A percentile compares a stretch with the other conserved stretches of the same genome.
phyloP scores from a whole-genome alignment of 2,113 vertebrate species.

The Onychorhynchus coronatus region DNA sequence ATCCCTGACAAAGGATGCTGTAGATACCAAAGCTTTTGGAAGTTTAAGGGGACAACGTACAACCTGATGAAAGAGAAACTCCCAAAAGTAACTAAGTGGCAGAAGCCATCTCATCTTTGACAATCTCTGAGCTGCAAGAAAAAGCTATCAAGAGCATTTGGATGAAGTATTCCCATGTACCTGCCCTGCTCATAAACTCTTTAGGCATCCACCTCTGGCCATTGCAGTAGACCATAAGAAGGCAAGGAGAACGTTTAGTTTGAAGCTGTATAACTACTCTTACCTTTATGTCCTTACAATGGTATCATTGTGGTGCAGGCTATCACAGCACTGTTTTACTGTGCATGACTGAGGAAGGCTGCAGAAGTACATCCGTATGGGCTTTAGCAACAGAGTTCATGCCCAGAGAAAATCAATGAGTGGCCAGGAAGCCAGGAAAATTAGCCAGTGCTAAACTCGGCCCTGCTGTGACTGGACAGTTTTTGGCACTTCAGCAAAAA shows the following conservation, averaged over 20 bases:
- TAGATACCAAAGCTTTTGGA: background rate
- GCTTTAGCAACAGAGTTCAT: background rate
- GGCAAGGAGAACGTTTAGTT: background rate
- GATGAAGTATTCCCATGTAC: fast-evolving
- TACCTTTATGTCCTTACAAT: background rate
- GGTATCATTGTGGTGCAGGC: background rate
- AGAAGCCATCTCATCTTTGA: background rate
- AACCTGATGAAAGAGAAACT: background rate
- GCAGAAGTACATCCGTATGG: background rate
- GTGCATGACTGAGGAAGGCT: background rate
- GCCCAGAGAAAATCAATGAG: background rate
- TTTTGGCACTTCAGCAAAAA: background rate
- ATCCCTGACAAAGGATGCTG: background rate
- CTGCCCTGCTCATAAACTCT: background rate
- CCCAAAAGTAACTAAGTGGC: background rate
- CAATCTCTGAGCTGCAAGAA: background rate
- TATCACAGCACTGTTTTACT: background rate
- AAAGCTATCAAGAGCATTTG: background rate
- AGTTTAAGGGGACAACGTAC: background rate
- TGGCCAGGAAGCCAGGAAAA: background rate
- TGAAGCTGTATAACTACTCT: background rate
- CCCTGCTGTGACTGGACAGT: background rate
- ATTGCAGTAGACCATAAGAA: background rate
- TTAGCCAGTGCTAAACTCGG: background rate
- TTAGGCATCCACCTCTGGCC: background rate